These are phyloP conservation scores for Epinephelus fuscoguttatus DNA, from an alignment of 2,113 vertebrate species.

Conservation along the genomic window DNA sequence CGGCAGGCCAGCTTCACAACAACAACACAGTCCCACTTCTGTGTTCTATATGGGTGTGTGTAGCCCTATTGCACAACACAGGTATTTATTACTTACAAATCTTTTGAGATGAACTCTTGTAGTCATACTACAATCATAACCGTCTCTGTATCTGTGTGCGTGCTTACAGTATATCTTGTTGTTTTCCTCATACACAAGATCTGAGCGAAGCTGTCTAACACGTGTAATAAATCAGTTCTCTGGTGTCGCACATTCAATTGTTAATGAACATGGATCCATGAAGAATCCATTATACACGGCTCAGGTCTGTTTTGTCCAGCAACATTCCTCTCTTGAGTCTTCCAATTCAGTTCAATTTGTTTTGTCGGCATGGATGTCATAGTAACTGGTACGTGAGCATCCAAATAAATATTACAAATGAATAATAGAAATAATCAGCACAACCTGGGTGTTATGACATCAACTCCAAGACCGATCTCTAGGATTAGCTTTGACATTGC, in stretches of 20 bases:
- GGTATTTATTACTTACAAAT: background rate
- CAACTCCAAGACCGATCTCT: background rate
- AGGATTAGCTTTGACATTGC: background rate
- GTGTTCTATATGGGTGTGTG: background rate
- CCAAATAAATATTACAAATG: background rate
- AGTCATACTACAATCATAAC: background rate
- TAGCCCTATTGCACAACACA: background rate
- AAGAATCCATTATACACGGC: conserved; percentile 39
- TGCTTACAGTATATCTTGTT: background rate
- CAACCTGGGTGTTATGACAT: background rate
- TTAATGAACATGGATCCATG: conserved; percentile 14
- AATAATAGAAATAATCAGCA: background rate
- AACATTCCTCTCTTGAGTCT: background rate
- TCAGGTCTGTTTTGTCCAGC: conserved; percentile 10
- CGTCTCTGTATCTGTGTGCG: background rate
- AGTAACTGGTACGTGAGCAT: background rate
- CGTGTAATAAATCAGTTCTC: conserved; percentile 17
- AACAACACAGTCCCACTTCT: background rate
- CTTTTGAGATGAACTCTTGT: background rate
- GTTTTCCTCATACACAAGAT: background rate
- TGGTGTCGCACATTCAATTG: background rate
- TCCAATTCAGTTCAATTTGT: background rate
- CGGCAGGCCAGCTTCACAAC: background rate
- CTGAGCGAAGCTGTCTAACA: background rate
- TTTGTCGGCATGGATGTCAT: conserved; percentile 6